These are phyloP conservation scores for Pseudoatta argentina DNA, from an alignment of 1,140 invertebrate species.

Conservation along the genomic window DNA sequence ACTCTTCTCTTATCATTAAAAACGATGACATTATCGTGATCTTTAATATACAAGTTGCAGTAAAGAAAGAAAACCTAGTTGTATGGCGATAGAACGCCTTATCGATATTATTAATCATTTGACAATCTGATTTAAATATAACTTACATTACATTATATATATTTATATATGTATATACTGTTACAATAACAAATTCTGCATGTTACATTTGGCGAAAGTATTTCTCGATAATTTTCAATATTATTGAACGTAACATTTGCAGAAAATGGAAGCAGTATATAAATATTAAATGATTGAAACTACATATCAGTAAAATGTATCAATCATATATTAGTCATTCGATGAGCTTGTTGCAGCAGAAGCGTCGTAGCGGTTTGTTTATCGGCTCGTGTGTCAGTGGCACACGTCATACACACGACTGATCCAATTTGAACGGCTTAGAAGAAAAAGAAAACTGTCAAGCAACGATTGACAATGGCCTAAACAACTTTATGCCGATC, in stretches of 20 bases:
- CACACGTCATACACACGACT: slow-evolving; percentile 26
- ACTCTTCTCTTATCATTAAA: too few species aligned
- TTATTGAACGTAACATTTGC: neutral
- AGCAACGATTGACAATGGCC: slow-evolving; percentile 47
- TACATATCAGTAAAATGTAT: neutral
- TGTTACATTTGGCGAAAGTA: neutral
- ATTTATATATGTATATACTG: neutral
- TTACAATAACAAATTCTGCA: neutral
- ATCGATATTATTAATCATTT: slow-evolving; percentile 7
- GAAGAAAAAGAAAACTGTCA: slow-evolving; percentile 56
- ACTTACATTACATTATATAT: too few species aligned
- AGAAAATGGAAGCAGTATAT: neutral
- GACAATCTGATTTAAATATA: neutral
- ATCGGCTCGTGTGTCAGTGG: slow-evolving; percentile 38
- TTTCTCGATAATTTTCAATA: neutral
- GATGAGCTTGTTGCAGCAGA: slow-evolving; percentile 4
- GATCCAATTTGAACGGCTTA: slow-evolving; percentile 54
- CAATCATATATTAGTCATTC: slow-evolving; percentile 16
- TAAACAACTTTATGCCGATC: slow-evolving; percentile 48
- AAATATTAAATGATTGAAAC: neutral
- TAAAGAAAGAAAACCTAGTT: neutral
- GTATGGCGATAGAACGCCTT: neutral
- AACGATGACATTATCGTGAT: neutral
- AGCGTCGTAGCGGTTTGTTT: slow-evolving; percentile 48
- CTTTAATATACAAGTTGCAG: neutral